Evolutionary conservation across 1,140 invertebrate genomes (phyloP), one percentile per base, ranked within the genome.

Genomic region (Cephus cinctus): DNA sequence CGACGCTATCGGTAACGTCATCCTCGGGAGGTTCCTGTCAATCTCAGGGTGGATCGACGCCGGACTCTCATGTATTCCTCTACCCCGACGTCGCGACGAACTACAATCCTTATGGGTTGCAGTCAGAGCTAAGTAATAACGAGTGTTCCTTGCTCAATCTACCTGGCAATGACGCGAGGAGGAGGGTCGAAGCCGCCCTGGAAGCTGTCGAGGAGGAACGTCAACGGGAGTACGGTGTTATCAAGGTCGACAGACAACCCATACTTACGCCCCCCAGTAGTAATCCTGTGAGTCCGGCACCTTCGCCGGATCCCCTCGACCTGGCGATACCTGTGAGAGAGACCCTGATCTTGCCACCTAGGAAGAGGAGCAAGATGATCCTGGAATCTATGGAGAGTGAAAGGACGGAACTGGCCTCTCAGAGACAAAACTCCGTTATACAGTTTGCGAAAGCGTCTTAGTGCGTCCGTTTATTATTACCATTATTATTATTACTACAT

Each of bases 321-420:
- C 61, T 81, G 2, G 73, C 74, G 21, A 75, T 80, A 47, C 75
- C 77, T 2, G 74, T 80, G 39, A 78, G 78, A 30, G 85, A 86
- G 52, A 80, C 80, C 40, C 78, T 88, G 15, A 87, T 82, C 25
- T 68, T 91, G 34, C 89, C 89, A 6, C 83, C 86, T 3, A 75
- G 89, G 31, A 92, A 92, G 71, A 79, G 89, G 3, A 81, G 78
- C 36, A 90, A 88, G 64, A 83, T 89, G 74, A 90, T 90, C 57
- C 80, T 87, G 40, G 81, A 86, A 47, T 84, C 83, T 0, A 83
- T 85, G 77, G 81, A 85, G 63, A 61, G 76, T 77, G 61, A 79
- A 16, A 56, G 71, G 42, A 44, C 58, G 6, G 50, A 71, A 50
- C 54, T 75, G 42, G 63, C 76, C 44, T 55, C 78, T 66, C 72